phyloP scores from a whole-genome alignment of 2,797 vertebrate species.

The Hoplostethus atlanticus region DNA sequence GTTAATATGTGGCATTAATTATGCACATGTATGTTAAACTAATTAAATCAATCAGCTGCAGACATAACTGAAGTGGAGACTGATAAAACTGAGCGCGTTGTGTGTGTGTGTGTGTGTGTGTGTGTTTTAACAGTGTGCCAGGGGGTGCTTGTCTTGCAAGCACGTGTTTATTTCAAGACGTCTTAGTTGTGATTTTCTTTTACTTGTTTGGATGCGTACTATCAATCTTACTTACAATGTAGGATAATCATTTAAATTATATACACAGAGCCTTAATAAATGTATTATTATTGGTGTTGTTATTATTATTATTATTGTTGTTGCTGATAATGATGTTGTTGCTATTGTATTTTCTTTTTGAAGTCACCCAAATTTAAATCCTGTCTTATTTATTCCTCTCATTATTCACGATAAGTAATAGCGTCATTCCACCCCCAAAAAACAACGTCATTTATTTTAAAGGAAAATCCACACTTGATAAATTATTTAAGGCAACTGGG shows the following conservation, averaged over 20 bases:
- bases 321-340: conserved; percentile 16
- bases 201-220: conserved; percentile 20
- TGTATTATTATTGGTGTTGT: neutral
- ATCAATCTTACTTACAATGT: neutral
- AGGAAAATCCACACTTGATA: conserved; percentile 74
- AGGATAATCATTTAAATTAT: conserved; percentile 4
- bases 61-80: conserved; percentile 45
- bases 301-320: conserved; percentile 8
- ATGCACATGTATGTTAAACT: conserved; percentile 73
- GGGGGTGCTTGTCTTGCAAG: neutral
- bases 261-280: neutral
- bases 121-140: neutral
- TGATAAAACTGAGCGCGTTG: conserved; percentile 30
- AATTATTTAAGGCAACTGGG: conserved; percentile 83
- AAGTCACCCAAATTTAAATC: conserved; percentile 18
- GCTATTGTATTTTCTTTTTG: conserved; percentile 32
- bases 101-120: conserved; percentile 24
- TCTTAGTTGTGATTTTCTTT: conserved; percentile 13
- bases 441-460: conserved; percentile 75
- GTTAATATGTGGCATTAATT: conserved; percentile 71
- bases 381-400: conserved; percentile 40
- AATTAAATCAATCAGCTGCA: conserved; percentile 77
- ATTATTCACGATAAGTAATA: conserved; percentile 50
- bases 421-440: conserved; percentile 43
- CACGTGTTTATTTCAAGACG: conserved; percentile 21